Conservation (phyloP, 2,888 invertebrate species). For the Scaptomyza cyrtandrae region DNA sequence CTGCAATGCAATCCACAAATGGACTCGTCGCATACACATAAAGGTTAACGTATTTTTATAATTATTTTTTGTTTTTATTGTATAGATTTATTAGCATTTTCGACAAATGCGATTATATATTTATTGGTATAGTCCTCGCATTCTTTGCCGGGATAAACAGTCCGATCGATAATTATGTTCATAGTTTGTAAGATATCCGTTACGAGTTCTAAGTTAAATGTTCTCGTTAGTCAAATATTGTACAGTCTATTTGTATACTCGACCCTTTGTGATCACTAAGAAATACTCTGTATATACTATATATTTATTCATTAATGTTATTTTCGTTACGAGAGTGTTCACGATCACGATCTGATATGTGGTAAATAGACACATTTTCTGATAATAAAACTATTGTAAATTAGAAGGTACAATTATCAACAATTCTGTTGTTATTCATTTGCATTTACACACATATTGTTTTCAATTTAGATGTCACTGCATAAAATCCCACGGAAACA, state of each 20-base stretch:
- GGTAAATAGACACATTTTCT: slow-evolving; percentile 6
- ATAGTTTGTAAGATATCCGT: slow-evolving; percentile 14
- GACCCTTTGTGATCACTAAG: slow-evolving; percentile 10
- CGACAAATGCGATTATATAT: slow-evolving; percentile 48
- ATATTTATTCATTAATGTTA: slow-evolving; percentile 16
- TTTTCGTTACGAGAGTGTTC: slow-evolving; percentile 23
- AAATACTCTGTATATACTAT: slow-evolving; percentile 10
- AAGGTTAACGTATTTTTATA: background rate
- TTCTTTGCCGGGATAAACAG: slow-evolving; percentile 3
- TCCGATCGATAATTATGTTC: slow-evolving; percentile 13
- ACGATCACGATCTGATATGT: slow-evolving; percentile 11
- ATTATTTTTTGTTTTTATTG: slow-evolving; percentile 15
- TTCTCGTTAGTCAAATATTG: slow-evolving; percentile 35
- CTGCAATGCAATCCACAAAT: slow-evolving; percentile 13
- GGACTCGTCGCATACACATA: slow-evolving; percentile 16
- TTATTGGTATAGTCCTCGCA: background rate
- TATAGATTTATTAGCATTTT: slow-evolving; percentile 40
- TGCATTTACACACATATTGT: slow-evolving; percentile 1
- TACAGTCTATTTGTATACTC: slow-evolving; percentile 37
- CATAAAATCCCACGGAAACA: slow-evolving; percentile 34
- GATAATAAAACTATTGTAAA: slow-evolving; percentile 15
- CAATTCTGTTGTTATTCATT: slow-evolving; percentile 15
- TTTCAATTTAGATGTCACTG: slow-evolving; percentile 12
- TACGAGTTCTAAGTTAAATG: slow-evolving; percentile 28
- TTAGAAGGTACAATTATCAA: slow-evolving; percentile 25